Base-by-base conservation (phyloP, 1,140 invertebrate species). In the Teleogryllus occipitalis region DNA sequence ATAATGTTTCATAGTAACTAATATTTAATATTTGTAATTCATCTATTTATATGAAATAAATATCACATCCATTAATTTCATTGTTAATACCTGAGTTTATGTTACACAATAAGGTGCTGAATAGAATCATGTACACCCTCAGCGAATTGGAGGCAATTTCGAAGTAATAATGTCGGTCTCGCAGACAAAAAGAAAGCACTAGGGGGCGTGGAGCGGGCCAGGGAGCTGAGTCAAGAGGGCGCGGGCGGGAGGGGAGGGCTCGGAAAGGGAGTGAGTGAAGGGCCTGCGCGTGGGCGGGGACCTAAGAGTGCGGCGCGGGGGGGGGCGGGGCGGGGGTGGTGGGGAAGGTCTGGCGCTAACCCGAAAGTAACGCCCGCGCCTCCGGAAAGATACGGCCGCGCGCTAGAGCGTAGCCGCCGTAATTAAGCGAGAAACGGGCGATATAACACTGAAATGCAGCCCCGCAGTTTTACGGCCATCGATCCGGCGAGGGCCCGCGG, bases 371-470 rank as follows among this genome's bases (percentile, higher is more conserved):
- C 54, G 54, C 18, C 54, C 18, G 54, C 54, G 54, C 54, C 54
- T 10, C 54, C 54, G 54, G 54, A 65, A 54, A 65, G 54, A 65
- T 65, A 65, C 54, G 54, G 54, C 54, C 54, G 54, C 54, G 2
- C 2, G 54, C 54, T 18, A 7, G 54, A 65, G 54, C 54, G 54
- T 65, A 7, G 54, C 54, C 2, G 18, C 54, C 54, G 54, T 65
- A 65, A 65, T 65, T 65, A 65, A 65, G 54, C 54, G 54, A 65
- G 54, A 65, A 65, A 65, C 54, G 54, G 54, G 54, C 54, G 54
- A 65, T 65, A 65, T 65, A 65, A 65, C 54, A 65, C 54, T 65
- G 54, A 65, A 65, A 65, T 65, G 2, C 54, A 65, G 54, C 54
- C 54, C 54, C 18, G 54, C 2, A 2, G 7, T 2, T 65, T 65